These are phyloP conservation scores for Drosophila sechellia DNA, from an alignment of 1,140 invertebrate genomes.

Conservation along the genomic window DNA sequence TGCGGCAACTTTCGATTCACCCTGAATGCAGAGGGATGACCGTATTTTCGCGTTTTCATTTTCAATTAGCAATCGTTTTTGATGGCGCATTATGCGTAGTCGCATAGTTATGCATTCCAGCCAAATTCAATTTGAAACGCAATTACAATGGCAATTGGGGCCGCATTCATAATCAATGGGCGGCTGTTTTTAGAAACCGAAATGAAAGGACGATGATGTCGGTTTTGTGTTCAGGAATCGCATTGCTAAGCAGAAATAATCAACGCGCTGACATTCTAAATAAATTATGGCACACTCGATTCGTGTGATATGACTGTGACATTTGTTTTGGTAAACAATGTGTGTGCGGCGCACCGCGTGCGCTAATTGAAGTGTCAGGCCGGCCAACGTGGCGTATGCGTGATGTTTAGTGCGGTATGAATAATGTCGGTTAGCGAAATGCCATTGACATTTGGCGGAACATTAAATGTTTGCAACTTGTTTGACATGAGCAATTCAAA, in stretches of 20 bases:
- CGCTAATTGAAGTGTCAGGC: slow-evolving; percentile 60
- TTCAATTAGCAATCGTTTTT: slow-evolving; percentile 42
- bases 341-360: slow-evolving; percentile 45
- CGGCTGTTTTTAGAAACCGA: not conserved
- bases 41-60: slow-evolving; percentile 13
- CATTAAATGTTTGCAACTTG: slow-evolving; percentile 24
- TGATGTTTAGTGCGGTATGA: slow-evolving; percentile 13
- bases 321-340: slow-evolving; percentile 57
- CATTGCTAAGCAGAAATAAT: slow-evolving; percentile 74
- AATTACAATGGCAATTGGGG: slow-evolving; percentile 41
- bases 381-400: slow-evolving; percentile 47
- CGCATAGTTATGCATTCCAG: slow-evolving; percentile 22
- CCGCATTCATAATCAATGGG: slow-evolving; percentile 44
- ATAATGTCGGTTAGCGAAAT: slow-evolving; percentile 11
- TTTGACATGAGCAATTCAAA: slow-evolving; percentile 9
- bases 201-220: slow-evolving; percentile 4
- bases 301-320: not conserved
- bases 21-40: no score
- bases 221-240: not conserved
- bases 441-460: slow-evolving; percentile 12
- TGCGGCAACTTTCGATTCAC: not conserved
- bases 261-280: slow-evolving; percentile 58
- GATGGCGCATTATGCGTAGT: slow-evolving; percentile 39
- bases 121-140: slow-evolving; percentile 23
- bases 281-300: slow-evolving; percentile 38